phyloP scores from a whole-genome alignment of 2,797 vertebrate genomes.

The Eutrigla gurnardus region DNA sequence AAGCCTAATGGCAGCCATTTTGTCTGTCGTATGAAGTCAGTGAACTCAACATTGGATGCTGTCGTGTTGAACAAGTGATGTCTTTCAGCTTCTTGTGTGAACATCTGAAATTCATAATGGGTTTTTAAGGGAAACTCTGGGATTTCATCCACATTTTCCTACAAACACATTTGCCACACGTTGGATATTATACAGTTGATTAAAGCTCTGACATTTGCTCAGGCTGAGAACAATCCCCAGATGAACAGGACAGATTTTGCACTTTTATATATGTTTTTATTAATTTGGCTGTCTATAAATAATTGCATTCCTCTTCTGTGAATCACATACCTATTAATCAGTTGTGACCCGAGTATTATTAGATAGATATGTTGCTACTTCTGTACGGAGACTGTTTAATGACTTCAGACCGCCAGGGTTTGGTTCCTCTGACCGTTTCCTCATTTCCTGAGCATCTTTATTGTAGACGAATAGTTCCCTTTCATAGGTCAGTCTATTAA shows the following conservation, averaged over 20 bases:
- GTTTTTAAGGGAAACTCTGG: neutral
- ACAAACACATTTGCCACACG: neutral
- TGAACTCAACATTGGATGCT: neutral
- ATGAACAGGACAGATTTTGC: neutral
- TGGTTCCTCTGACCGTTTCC: slow-evolving; percentile 7
- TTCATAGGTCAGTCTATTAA: neutral
- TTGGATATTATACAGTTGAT: neutral
- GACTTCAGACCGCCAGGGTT: neutral
- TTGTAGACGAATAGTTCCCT: neutral
- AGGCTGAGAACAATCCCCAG: neutral
- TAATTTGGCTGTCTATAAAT: neutral
- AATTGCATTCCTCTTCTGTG: neutral
- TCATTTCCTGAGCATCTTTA: neutral
- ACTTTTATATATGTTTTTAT: neutral
- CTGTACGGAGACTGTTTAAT: neutral
- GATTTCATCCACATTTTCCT: neutral
- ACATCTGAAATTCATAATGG: neutral
- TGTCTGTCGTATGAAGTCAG: slow-evolving; percentile 19
- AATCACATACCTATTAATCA: neutral
- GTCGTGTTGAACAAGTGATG: neutral
- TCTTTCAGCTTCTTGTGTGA: neutral
- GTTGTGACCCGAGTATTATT: neutral
- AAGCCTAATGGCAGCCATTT: slow-evolving; percentile 32
- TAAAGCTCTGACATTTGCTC: slow-evolving; percentile 1
- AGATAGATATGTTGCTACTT: neutral